These are phyloP conservation scores for Sebastes matsubarae DNA, from an alignment of 2,797 vertebrate species.

Conservation along the genomic window DNA sequence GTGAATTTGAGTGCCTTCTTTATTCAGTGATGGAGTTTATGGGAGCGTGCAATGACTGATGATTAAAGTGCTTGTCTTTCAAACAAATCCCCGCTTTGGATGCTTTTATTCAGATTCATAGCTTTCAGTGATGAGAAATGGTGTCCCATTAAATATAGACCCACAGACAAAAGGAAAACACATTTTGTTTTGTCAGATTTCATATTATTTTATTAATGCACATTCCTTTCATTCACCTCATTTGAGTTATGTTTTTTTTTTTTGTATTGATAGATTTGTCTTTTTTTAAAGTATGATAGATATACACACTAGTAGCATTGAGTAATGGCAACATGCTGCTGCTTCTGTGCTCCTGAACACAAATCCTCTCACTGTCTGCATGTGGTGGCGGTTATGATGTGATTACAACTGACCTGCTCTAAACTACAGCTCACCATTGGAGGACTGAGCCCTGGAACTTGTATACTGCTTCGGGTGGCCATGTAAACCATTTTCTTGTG, in stretches of 20 bases:
- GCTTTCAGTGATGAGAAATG: background rate
- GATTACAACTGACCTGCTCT: conserved; percentile 47
- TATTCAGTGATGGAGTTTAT: background rate
- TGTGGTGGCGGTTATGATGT: conserved; percentile 46
- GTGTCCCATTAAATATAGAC: background rate
- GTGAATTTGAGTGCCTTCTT: conserved; percentile 35
- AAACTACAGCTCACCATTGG: conserved; percentile 40
- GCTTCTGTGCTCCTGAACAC: conserved; percentile 79
- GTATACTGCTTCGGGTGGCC: conserved; percentile 5
- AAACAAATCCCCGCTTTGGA: background rate
- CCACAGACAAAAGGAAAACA: conserved; percentile 67
- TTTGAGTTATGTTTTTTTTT: conserved; percentile 73
- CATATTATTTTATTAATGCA: conserved; percentile 85
- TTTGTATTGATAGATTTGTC: conserved; percentile 75
- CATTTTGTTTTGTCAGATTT: conserved; percentile 54
- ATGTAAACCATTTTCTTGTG: conserved; percentile 34
- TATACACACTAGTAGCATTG: conserved; percentile 81
- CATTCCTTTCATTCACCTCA: conserved; percentile 83
- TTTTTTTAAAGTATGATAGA: conserved; percentile 79
- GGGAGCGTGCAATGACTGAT: background rate
- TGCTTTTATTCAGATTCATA: conserved; percentile 1
- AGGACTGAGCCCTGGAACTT: conserved; percentile 28
- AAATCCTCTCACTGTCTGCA: conserved; percentile 46
- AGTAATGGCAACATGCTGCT: conserved; percentile 85
- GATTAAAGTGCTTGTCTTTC: conserved; percentile 48